Percentiles rank a stretch among this genome's conserved stretches.
Evolutionary conservation across 2,113 vertebrate species (phyloP).

Genomic region (Anseranas semipalmata): DNA sequence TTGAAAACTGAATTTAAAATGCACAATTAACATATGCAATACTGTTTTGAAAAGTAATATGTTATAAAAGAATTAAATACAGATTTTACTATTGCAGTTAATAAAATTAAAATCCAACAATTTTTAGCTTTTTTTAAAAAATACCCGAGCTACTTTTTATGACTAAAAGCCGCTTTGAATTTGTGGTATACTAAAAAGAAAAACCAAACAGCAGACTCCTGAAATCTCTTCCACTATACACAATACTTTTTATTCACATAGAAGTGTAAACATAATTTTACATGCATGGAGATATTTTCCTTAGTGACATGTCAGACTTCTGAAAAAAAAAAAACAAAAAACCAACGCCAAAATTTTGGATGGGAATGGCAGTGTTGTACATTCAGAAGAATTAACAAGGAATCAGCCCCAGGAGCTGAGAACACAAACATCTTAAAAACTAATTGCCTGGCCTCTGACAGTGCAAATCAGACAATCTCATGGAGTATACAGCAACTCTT

Average conservation of each 20-base stretch:
- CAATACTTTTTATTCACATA: neutral
- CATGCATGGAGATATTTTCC: neutral
- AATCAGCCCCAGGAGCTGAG: neutral
- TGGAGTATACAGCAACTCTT: neutral
- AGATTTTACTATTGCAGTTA: neutral
- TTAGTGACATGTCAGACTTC: neutral
- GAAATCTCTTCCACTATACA: neutral
- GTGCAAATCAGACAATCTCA: neutral
- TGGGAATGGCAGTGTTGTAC: neutral
- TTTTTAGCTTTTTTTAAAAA: neutral
- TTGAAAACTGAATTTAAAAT: conserved; percentile 23
- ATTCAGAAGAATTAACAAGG: neutral
- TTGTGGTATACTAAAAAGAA: neutral
- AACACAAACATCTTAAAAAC: neutral
- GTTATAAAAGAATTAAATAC: neutral
- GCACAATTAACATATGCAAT: neutral
- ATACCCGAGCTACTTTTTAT: neutral
- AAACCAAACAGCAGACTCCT: neutral
- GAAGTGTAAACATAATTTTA: neutral
- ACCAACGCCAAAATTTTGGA: neutral
- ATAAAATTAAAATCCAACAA: neutral
- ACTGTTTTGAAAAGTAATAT: neutral
- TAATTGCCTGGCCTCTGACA: neutral
- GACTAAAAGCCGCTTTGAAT: neutral
- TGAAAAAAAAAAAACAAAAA: neutral